Evolutionary conservation across 2,888 invertebrate species (phyloP), one percentile per base, ranked within the genome.

Genomic region (Branchipolynoe longqiensis): DNA sequence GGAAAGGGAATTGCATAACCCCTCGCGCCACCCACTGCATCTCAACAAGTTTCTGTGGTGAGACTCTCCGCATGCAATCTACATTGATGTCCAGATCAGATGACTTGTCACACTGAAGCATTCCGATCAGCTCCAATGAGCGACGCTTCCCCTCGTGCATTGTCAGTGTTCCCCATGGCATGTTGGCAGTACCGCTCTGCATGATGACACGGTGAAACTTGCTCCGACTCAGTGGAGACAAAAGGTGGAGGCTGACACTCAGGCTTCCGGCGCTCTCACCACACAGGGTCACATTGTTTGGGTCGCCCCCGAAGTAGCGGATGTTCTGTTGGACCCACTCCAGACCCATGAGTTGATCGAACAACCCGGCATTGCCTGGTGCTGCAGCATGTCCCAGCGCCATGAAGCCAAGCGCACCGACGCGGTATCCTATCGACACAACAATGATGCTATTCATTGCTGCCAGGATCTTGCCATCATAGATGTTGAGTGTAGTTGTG

Each of bases 231-330:
- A 97, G 96, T 0, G 98, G 98, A 0, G 98, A 98, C 89, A 99
- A 95, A 81, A 95, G 90, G 91, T 95, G 95, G 64, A 95, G 92
- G 41, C 97, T 97, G 22, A 98, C 97, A 56, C 98, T 97, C 22
- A 97, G 98, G 0, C 98, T 98, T 1, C 99, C 98, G 38, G 98
- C 98, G 87, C 98, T 98, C 94, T 98, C 98, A n/a, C 98, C 98
- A 93, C 98, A 98, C 78, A 99, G 94, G 96, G 98, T 98, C 83
- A 98, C 96, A 92, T 97, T 97, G 90, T 97, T 96, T 25, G 97
- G 97, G 93, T 98, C 97, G 0, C 98, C 98, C 33, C 93, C 93
- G 86, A 93, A 93, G 84, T 89, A 85, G 31, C 90, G 89, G 59
- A 93, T 93, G 87, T 94, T 93, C n/a, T 91, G 87, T 85, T 93